These are phyloP conservation scores for Muscidifurax raptorellus DNA, from an alignment of 1,140 invertebrate species.

Conservation along the genomic window DNA sequence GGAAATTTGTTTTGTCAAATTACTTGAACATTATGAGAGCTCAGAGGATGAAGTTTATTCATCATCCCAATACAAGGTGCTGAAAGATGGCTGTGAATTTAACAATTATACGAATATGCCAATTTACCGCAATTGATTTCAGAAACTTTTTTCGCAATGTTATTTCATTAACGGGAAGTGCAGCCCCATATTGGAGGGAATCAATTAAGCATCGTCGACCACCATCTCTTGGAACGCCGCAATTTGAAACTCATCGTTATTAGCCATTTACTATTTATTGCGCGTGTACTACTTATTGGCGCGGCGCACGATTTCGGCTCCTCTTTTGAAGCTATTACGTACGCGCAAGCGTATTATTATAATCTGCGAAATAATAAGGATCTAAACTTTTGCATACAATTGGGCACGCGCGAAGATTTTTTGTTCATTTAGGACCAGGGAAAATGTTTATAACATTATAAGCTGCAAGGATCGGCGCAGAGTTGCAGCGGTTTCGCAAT, in stretches of 20 bases:
- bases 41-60: neutral
- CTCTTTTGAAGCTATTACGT: neutral
- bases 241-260: neutral
- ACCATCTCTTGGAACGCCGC: neutral
- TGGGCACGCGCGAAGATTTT: too few species aligned
- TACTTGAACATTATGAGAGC: neutral
- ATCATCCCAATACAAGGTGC: neutral
- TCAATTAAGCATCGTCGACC: neutral
- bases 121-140: too few species aligned
- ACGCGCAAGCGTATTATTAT: too few species aligned
- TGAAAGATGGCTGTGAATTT: too few species aligned
- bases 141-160: neutral
- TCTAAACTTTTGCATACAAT: too few species aligned
- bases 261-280: neutral
- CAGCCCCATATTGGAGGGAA: neutral
- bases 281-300: too few species aligned
- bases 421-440: too few species aligned
- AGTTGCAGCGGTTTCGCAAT: neutral
- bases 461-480: too few species aligned
- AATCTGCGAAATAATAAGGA: too few species aligned
- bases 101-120: too few species aligned
- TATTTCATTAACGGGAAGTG: neutral
- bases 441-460: too few species aligned
- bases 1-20: neutral
- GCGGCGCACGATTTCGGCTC: too few species aligned